Base-by-base conservation (phyloP, 2,113 vertebrate species). In the Sporophila hypoxantha region DNA sequence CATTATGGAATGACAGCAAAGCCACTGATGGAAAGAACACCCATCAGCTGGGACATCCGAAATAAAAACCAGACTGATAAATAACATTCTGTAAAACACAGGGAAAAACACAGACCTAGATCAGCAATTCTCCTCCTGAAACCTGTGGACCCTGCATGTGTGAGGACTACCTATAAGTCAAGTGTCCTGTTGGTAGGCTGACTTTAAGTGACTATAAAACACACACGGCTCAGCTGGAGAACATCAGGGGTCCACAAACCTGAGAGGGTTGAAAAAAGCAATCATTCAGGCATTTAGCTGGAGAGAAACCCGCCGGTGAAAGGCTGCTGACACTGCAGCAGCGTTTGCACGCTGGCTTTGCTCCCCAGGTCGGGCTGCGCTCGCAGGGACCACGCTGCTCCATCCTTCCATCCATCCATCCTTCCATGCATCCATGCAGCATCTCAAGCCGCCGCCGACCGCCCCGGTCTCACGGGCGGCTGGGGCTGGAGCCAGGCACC, bases 191-290 rank as follows among this genome's bases (percentile, higher is more conserved):
- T 5, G 62, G 46, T 1, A 76, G 46, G 37, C 77, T 91, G 88
- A 59, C 49, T 94, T 76, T 36, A 78, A 90, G 83, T 3, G 41
- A 49, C 80, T 46, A 56, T 10, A 68, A 83, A 71, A 34, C 61
- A 71, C 1, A 65, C 8, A 57, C 25, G 61, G 83, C 83, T 84
- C 92, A 78, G 80, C 74, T 84, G 67, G 74, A 66, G 75, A 92
- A 82, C 90, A 86, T n/a, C 76, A 80, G 76, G 88, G 73, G 17
- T 85, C 73, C 69, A 49, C 82, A 87, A 89, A 89, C 60, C 68
- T 44, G 55, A 50, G 60, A 59, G 50, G 6, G 2, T 2, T 64
- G 39, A 34, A 44, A 37, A 92, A 89, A 87, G n/a, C 91, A 80
- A 85, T 32, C 49, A 32, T 6, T 71, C 20, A n/a, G 65, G 39